These are phyloP conservation scores for Caenorhabditis sp. DNA, from an alignment of 2,888 invertebrate species.

Conservation along the genomic window DNA sequence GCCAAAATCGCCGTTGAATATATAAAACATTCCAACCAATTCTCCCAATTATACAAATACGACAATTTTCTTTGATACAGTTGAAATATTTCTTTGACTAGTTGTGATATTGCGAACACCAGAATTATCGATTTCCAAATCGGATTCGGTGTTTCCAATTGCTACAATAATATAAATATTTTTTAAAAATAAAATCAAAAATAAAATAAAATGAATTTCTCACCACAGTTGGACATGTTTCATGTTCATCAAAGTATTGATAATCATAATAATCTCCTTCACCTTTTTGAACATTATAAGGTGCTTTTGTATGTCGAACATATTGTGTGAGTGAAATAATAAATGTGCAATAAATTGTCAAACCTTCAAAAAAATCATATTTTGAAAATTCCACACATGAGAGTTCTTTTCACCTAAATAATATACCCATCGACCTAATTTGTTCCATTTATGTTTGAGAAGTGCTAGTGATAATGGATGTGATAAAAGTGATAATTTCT, in stretches of 20 bases:
- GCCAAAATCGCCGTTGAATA: conserved; percentile 73
- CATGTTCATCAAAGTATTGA: conserved; percentile 28
- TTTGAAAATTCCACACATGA: too few species aligned
- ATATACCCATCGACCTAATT: conserved; percentile 74
- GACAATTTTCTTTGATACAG: conserved; percentile 72
- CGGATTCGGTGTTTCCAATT: conserved; percentile 12
- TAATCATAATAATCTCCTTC: conserved; percentile 16
- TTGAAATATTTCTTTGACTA: conserved; percentile 73
- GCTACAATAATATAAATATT: too few species aligned
- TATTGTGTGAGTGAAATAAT: conserved; percentile 73
- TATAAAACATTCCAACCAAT: conserved; percentile 74
- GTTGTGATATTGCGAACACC: conserved; percentile 71
- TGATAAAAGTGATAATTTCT: conserved; percentile 73
- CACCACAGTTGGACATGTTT: conserved; percentile 33
- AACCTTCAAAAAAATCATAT: conserved; percentile 62
- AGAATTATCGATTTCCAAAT: conserved; percentile 59
- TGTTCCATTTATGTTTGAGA: conserved; percentile 74
- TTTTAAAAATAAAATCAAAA: too few species aligned
- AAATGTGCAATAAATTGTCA: conserved; percentile 73
- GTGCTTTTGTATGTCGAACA: conserved; percentile 70
- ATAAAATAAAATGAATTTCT: too few species aligned
- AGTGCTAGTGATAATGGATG: conserved; percentile 74
- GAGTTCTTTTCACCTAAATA: conserved; percentile 71
- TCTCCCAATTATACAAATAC: conserved; percentile 73
- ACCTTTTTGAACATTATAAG: conserved; percentile 49